Evolutionary conservation across 2,797 vertebrate genomes (phyloP), one percentile per base, ranked within the genome.

Genomic region (Gymnopithys bicolor): DNA sequence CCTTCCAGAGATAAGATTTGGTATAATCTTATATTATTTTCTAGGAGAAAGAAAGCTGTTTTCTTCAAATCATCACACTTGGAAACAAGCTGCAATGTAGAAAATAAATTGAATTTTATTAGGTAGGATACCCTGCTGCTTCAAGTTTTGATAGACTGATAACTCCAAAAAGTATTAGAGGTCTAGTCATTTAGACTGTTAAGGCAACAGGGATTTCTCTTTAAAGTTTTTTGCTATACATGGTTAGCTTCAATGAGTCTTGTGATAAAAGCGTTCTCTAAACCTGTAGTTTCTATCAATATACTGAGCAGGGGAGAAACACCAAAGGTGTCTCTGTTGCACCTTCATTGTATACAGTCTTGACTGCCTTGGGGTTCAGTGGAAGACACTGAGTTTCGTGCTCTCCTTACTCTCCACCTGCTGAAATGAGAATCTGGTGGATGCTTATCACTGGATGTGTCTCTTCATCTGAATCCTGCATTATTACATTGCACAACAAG

Each of bases 271-370:
- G 4, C 24, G 16, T 67, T 69, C 88, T 71, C 19, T 69, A 63
- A 76, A 76, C 9, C 1, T 68, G 0, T 25, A 13, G 37, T 73
- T 76, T 48, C 23, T 75, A 4, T 11, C 21, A 37, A 5, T 51
- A 23, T 30, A 46, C 37, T 33, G 41, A 45, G 22, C 17, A 7
- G 7, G 6, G 7, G 14, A 52, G 41, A 84, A 87, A 45, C 15
- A n/a, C 14, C 13, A 41, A 33, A 21, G 13, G 2, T 2, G 4
- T 49, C 14, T 37, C 14, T 70, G 24, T 10, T 77, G 2, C 59
- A 5, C 30, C 15, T 74, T 74, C 3, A 1, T 35, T 1, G 0
- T 13, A 78, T 22, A 8, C 53, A 28, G 6, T 53, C 18, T 59
- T 78, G 25, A 68, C 12, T 37, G 35, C 19, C 75, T 35, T 19